Evolutionary conservation across 2,888 invertebrate genomes (phyloP), one percentile per base, ranked within the genome.

Genomic region (Tromatobia lineatoria): DNA sequence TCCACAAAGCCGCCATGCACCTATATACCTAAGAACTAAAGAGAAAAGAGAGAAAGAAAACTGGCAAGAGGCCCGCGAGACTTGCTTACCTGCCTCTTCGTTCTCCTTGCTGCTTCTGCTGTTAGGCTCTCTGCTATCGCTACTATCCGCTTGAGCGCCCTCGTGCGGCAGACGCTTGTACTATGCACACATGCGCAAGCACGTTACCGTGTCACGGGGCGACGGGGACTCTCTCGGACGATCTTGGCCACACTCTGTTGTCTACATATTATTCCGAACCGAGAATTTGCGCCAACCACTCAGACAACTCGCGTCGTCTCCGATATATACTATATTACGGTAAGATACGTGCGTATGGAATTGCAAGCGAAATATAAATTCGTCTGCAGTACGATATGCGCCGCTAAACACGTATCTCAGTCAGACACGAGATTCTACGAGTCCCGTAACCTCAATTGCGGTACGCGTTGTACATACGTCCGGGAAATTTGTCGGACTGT

Each of bases 131-230:
- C 29, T 23, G 54, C 54, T 54, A 54, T 57, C 57, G 25, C 57
- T 18, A 29, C 80, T 77, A 80, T 77, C 74, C 73, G 57, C 66
- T 18, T 42, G 80, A 61, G 73, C 73, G 50, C n/a, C 47, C 50
- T 64, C 83, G 69, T 57, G 67, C 59, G 52, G n/a, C 59, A 47
- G 57, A 76, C 77, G 18, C 50, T 23, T 23, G 69, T 42, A n/a
- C 59, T 75, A 74, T 45, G 20, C 57, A 69, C 57, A 69, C 75
- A 75, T 54, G 70, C 80, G 50, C 66, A 79, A 76, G 38, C 57
- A 82, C 83, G 82, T 87, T 88, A 87, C 85, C 88, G 86, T 86
- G 86, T 87, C 86, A 82, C 83, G 85, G 82, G 87, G 83, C 85
- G 83, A 81, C 82, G 85, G 82, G 86, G 85, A 83, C 86, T 85